phyloP scores from a whole-genome alignment of 64 coral and sea anemone species.

The Anthopleura sola region DNA sequence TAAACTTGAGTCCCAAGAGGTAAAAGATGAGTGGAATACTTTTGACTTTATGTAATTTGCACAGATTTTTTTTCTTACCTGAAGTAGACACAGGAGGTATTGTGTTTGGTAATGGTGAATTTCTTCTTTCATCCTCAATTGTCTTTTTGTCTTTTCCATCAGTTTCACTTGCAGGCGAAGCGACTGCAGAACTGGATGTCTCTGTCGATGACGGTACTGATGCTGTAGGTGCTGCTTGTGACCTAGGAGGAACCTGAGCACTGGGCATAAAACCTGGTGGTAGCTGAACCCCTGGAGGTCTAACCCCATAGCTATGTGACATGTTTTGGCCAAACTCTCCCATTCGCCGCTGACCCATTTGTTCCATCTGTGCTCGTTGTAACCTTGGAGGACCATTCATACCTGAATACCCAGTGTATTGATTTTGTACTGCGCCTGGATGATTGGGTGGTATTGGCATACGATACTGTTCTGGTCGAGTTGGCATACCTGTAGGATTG shows the following conservation, averaged over 20 bases:
- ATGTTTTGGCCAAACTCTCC: background rate
- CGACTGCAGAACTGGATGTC: background rate
- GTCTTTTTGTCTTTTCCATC: conserved; percentile 35
- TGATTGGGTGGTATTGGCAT: background rate
- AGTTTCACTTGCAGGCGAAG: conserved; percentile 43
- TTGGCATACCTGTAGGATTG: background rate
- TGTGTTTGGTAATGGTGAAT: conserved; percentile 38
- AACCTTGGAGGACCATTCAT: conserved; percentile 15
- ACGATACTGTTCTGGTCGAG: background rate
- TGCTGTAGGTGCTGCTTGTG: background rate
- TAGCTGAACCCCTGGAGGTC: background rate
- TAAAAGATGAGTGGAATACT: too few species aligned
- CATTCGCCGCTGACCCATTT: background rate
- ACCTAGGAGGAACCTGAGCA: conserved; percentile 4
- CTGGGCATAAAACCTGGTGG: conserved; percentile 27
- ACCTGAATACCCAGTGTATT: background rate
- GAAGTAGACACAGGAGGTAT: conserved; percentile 68
- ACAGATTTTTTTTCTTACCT: conserved; percentile 58
- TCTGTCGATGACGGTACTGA: conserved; percentile 2
- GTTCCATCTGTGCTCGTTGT: conserved; percentile 1
- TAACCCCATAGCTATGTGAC: background rate
- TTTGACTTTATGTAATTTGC: too few species aligned
- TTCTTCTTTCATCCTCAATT: conserved; percentile 18
- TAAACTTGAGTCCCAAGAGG: too few species aligned
- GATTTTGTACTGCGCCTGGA: background rate